A percentile compares a stretch with the other conserved stretches of the same genome.
phyloP scores from a whole-genome alignment of 2,888 invertebrate species.

The Melangyna quadrimaculata region DNA sequence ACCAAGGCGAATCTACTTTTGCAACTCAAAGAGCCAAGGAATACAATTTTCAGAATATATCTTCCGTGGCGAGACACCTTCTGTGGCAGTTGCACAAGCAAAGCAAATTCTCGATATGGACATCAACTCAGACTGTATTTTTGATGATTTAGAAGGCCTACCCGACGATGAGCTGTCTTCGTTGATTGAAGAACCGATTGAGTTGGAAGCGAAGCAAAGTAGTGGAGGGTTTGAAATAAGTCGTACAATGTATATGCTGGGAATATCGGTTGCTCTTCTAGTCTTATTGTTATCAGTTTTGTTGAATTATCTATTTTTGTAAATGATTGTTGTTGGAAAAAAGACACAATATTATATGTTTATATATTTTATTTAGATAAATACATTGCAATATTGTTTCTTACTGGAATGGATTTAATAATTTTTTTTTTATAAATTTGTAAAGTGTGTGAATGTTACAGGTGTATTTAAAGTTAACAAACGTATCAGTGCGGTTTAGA shows the following conservation, averaged over 20 bases:
- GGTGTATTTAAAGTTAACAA: no score
- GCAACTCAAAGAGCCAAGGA: slow-evolving; percentile 37
- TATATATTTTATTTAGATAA: slow-evolving; percentile 24
- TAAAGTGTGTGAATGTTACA: neutral
- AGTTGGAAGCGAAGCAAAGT: slow-evolving; percentile 81
- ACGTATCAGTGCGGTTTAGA: no score
- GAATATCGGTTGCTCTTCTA: slow-evolving; percentile 85
- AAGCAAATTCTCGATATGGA: slow-evolving; percentile 91
- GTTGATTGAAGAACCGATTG: slow-evolving; percentile 74
- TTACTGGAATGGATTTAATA: slow-evolving; percentile 30
- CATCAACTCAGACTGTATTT: slow-evolving; percentile 86
- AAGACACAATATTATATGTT: neutral
- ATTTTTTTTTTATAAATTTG: neutral
- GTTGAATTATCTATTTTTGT: slow-evolving; percentile 81
- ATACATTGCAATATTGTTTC: slow-evolving; percentile 38
- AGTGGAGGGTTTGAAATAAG: slow-evolving; percentile 84
- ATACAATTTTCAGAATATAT: slow-evolving; percentile 93
- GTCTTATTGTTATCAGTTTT: slow-evolving; percentile 85
- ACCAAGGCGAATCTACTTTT: slow-evolving; percentile 90
- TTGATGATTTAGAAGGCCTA: slow-evolving; percentile 89
- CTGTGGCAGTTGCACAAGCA: slow-evolving; percentile 90
- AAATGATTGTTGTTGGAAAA: slow-evolving; percentile 29
- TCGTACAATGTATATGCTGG: slow-evolving; percentile 82
- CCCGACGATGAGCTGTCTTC: slow-evolving; percentile 85
- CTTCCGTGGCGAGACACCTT: slow-evolving; percentile 93